Conservation (phyloP, 2,888 invertebrate genomes). For the Drosophila paucipuncta region DNA sequence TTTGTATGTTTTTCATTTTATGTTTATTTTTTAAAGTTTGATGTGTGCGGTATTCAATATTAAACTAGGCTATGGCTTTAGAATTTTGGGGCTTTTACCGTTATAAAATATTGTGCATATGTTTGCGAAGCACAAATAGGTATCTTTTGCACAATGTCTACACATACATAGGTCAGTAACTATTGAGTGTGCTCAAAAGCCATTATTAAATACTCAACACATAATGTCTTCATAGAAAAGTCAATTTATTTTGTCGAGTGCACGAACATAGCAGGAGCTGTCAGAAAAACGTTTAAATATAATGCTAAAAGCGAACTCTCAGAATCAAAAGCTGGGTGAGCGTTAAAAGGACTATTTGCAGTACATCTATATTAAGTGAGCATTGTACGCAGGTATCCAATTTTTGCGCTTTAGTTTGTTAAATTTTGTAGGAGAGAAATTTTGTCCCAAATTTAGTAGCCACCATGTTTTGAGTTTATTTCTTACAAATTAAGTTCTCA, state of each 20-base stretch:
- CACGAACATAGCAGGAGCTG: slow-evolving; percentile 18
- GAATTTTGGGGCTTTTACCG: slow-evolving; percentile 17
- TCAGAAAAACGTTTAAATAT: slow-evolving; percentile 23
- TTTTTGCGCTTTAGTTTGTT: neutral
- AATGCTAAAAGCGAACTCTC: neutral
- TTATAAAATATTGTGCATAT: slow-evolving; percentile 21
- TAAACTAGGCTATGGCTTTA: slow-evolving; percentile 10
- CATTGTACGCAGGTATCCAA: neutral
- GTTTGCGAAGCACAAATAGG: neutral
- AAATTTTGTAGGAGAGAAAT: neutral
- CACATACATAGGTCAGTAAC: slow-evolving; percentile 8
- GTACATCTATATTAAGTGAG: neutral
- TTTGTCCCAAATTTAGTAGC: neutral
- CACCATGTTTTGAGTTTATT: neutral
- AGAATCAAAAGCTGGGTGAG: neutral
- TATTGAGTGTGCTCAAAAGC: neutral
- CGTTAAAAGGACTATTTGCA: neutral
- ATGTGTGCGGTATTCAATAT: slow-evolving; percentile 48
- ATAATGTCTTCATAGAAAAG: slow-evolving; percentile 2
- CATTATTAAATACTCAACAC: slow-evolving; percentile 1
- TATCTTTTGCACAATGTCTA: neutral
- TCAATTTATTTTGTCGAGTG: slow-evolving; percentile 12
- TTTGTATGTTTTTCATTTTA: slow-evolving; percentile 33
- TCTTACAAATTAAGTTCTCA: neutral
- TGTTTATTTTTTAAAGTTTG: slow-evolving; percentile 41